Evolutionary conservation across 2,113 vertebrate species (phyloP).

Genomic region (Colinus virginianus): DNA sequence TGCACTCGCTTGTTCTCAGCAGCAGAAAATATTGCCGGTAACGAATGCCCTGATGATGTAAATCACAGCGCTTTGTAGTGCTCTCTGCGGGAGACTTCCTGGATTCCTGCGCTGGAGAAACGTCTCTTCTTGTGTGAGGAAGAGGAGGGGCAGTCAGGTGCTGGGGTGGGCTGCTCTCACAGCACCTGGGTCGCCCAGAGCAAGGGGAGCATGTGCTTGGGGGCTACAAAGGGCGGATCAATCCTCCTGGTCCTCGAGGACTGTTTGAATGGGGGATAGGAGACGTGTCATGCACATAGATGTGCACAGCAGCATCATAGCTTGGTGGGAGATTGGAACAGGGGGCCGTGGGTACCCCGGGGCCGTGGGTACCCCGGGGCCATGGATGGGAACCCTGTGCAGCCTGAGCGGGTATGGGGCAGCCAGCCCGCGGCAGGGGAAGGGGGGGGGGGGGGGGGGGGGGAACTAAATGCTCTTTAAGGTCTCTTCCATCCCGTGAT

Average conservation of each 20-base stretch:
- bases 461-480: too few relatives aligned
- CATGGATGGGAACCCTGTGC: too few relatives aligned
- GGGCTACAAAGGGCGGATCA: slow-evolving; percentile 1
- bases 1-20: not conserved
- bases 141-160: not conserved
- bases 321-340: too few relatives aligned
- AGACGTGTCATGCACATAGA: too few relatives aligned
- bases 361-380: too few relatives aligned
- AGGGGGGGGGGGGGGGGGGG: too few relatives aligned
- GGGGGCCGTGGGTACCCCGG: too few relatives aligned
- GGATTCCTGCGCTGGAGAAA: not conserved
- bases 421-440: too few relatives aligned
- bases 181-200: not conserved
- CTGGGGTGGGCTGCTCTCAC: not conserved
- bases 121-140: not conserved
- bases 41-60: not conserved
- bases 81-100: slow-evolving; percentile 26
- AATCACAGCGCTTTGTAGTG: not conserved
- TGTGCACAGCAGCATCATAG: too few relatives aligned
- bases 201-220: not conserved
- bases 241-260: not conserved
- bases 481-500: too few relatives aligned
- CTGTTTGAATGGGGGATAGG: too few relatives aligned
- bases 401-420: too few relatives aligned
- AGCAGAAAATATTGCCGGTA: not conserved